Evolutionary conservation across 2,888 invertebrate species (phyloP), one percentile per base, ranked within the genome.

Genomic region (Shargacucullia verbasci): DNA sequence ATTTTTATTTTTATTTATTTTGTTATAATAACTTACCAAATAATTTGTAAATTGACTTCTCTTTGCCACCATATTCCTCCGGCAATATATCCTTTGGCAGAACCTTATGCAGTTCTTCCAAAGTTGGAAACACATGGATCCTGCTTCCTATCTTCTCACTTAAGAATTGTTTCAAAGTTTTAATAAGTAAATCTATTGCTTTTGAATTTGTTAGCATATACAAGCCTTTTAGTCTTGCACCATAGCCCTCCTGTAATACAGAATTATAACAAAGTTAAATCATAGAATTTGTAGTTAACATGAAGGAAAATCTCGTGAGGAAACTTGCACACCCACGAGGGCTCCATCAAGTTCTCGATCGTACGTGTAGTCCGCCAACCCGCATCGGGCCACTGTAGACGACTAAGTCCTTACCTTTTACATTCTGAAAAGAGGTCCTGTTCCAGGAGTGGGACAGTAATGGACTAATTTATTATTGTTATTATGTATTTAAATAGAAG

Each of bases 171-270:
- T 85, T 90, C 0, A 88, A 0, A 11, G 81, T 53, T 0, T 76
- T 72, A 0, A 88, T 47, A 0, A 88, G 41, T 0, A 79, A 8
- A 2, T 88, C 85, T 2, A 87, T 41, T 0, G 79, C 39, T 53
- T 83, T 85, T 0, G 89, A 89, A 2, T 78, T 29, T 0, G 82
- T 76, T 5, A 87, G 10, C 0, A 87, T 31, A 52, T 88, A 76
- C 2, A 88, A 76, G 0, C 69, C 78, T 35, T 55, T 77, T n/a
- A 76, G 0, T 60, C 81, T 76, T 31, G 81, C 68, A 0, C 84
- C 83, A 10, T 72, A 86, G 2, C 85, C 84, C 59, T 86, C 80
- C 88, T 83, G 29, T n/a, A 47, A 31, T 8, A 14, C 29, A 73
- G 76, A 27, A 29, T 29, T 4, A 29, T 4, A 9, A 29, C 7